phyloP scores from a whole-genome alignment of 2,888 invertebrate species.

The Lissonota sp. region DNA sequence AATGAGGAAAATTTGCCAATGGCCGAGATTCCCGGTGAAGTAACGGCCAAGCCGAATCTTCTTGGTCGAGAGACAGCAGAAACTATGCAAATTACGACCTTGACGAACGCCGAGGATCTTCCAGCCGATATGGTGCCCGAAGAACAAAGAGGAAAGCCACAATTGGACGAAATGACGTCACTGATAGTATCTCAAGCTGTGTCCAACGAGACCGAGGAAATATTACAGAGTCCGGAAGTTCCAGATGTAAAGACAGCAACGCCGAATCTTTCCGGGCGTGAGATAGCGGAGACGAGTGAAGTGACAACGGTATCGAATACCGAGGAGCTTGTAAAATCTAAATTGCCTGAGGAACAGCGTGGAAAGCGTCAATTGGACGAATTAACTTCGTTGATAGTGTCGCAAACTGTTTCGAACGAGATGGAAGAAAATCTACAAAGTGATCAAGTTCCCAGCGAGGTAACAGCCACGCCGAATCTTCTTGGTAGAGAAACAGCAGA shows the following conservation, averaged over 20 bases:
- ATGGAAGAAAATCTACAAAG: constrained; percentile 67
- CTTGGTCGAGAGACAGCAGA: constrained; percentile 80
- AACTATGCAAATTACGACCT: constrained; percentile 76
- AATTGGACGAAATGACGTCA: constrained; percentile 67
- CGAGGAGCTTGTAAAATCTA: constrained; percentile 73
- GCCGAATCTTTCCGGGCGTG: constrained; percentile 72
- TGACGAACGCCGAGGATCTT: constrained; percentile 70
- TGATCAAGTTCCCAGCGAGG: constrained; percentile 60
- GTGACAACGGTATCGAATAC: constrained; percentile 67
- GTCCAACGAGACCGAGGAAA: constrained; percentile 71
- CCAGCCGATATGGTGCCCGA: constrained; percentile 57
- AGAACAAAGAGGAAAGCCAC: constrained; percentile 63
- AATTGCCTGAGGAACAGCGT: constrained; percentile 68
- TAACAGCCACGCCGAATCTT: constrained; percentile 69
- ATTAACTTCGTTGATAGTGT: constrained; percentile 72
- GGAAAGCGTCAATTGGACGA: constrained; percentile 73
- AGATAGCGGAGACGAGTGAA: constrained; percentile 80
- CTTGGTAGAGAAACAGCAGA: constrained; percentile 78
- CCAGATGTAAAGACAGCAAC: constrained; percentile 67
- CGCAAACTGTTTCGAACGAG: constrained; percentile 71
- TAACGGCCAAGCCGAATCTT: constrained; percentile 70
- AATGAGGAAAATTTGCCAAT: constrained; percentile 61
- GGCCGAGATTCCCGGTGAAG: constrained; percentile 58
- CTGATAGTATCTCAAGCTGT: constrained; percentile 71
- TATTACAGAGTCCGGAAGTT: constrained; percentile 60